Percentiles rank a stretch among this genome's conserved stretches.
phyloP scores from a whole-genome alignment of 2,113 vertebrate species.

The Engraulis encrasicolus region DNA sequence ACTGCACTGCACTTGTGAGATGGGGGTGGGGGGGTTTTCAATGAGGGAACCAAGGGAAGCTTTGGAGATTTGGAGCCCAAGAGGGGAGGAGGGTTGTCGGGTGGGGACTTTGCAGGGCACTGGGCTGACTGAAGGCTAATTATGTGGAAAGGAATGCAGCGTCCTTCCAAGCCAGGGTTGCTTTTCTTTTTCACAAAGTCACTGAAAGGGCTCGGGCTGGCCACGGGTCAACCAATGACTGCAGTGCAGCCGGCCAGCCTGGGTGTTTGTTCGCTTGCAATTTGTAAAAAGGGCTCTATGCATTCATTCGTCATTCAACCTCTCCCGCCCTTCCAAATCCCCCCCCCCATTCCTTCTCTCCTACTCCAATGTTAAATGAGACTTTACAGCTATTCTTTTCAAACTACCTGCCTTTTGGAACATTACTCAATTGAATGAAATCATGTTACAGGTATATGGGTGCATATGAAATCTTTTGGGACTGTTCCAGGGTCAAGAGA shows the following conservation, averaged over 20 bases:
- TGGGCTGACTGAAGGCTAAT: conserved; percentile 15
- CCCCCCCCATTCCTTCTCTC: neutral
- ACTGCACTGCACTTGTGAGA: neutral
- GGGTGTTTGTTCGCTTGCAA: neutral
- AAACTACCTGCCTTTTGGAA: neutral
- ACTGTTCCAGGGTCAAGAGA: too few species aligned
- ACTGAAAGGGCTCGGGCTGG: neutral
- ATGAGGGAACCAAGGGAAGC: neutral
- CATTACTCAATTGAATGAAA: neutral
- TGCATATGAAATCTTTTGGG: too few species aligned
- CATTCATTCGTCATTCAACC: too few species aligned
- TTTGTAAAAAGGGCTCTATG: neutral
- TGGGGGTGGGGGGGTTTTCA: neutral
- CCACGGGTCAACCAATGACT: neutral
- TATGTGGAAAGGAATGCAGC: conserved; percentile 15
- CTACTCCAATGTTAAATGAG: neutral
- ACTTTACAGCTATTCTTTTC: neutral
- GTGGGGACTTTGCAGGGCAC: too few species aligned
- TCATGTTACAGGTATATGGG: too few species aligned
- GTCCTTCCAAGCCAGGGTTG: neutral
- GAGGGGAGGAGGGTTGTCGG: neutral
- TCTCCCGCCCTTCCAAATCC: neutral
- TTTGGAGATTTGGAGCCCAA: neutral
- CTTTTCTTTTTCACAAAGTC: neutral
- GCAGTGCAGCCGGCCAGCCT: too few species aligned